Evolutionary conservation across 2,888 invertebrate genomes (phyloP), one percentile per base, ranked within the genome.

Genomic region (Sinhomidia bicolor): DNA sequence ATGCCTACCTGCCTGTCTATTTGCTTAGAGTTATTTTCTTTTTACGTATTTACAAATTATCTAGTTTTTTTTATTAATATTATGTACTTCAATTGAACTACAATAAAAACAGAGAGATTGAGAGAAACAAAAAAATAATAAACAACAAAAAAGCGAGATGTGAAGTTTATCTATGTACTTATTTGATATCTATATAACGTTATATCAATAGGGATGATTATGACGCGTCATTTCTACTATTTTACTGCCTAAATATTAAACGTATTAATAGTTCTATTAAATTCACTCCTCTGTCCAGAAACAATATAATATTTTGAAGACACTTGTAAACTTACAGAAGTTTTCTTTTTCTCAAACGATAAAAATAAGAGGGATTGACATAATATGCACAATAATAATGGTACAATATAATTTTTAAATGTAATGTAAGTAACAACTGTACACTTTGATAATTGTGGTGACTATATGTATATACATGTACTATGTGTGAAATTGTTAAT

Each of bases 81-180:
- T 54, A 57, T 68, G 32, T 68, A 82, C 44, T 68, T 14, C 20
- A 44, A 76, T 78, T 88, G 88, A 83, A 88, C 83, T 51, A 88
- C 57, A 74, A 88, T 65, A 82, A 81, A 87, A 87, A 82, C 68
- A 76, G 85, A 78, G 78, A 86, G 65, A 86, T 60, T 81, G 74
- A 81, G 81, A 87, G 74, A 86, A 78, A 76, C 60, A 85, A 85
- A 62, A 78, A 65, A 57, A 71, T 71, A 44, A 81, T 29, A 68
- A 87, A 82, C 82, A 82, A 86, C 29, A 85, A 84, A 74, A 88
- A 88, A 10, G 65, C 81, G 76, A 71, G 81, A 71, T 62, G 57
- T 57, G 62, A 32, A 60, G 36, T 74, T 44, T 74, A 76, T 12
- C 51, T 1, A n/a, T 23, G 3, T 60, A 62, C 10, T 47, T 17